A percentile compares a stretch with the other conserved stretches of the same genome.
Evolutionary conservation across 2,797 vertebrate genomes (phyloP).

Genomic region (Phaenicophaeus curvirostris): DNA sequence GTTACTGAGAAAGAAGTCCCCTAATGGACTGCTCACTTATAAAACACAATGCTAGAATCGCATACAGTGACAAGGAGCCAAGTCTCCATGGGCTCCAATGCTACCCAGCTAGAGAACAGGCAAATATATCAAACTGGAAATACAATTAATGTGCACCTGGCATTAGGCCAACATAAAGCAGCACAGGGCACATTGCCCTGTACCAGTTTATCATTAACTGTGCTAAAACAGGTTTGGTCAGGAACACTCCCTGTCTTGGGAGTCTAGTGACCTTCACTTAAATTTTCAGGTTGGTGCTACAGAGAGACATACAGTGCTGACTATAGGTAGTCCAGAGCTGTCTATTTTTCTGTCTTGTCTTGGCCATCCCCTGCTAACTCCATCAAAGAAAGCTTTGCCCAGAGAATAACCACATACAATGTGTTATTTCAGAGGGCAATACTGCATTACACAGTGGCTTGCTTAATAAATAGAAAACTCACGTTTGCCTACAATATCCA

Average conservation of each 20-base stretch:
- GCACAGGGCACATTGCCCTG: neutral
- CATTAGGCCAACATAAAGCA: neutral
- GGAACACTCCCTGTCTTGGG: neutral
- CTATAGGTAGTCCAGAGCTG: neutral
- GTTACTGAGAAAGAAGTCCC: neutral
- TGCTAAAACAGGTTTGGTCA: neutral
- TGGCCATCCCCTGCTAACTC: neutral
- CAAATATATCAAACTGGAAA: neutral
- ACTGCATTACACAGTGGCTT: neutral
- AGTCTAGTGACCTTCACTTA: neutral
- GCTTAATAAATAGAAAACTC: neutral
- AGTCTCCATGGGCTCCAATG: rapidly evolving
- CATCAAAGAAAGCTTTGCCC: neutral
- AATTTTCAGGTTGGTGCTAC: neutral
- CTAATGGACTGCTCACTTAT: neutral
- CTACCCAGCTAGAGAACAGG: neutral
- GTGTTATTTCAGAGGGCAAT: neutral
- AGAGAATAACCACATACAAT: neutral
- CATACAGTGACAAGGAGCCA: rapidly evolving
- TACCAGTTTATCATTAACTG: neutral
- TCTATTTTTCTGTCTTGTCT: neutral
- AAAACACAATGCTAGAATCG: neutral
- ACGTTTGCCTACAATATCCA: neutral
- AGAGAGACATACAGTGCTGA: neutral
- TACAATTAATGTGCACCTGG: neutral